phyloP scores from a whole-genome alignment of 1,140 invertebrate species.

The Gryllus bimaculatus region DNA sequence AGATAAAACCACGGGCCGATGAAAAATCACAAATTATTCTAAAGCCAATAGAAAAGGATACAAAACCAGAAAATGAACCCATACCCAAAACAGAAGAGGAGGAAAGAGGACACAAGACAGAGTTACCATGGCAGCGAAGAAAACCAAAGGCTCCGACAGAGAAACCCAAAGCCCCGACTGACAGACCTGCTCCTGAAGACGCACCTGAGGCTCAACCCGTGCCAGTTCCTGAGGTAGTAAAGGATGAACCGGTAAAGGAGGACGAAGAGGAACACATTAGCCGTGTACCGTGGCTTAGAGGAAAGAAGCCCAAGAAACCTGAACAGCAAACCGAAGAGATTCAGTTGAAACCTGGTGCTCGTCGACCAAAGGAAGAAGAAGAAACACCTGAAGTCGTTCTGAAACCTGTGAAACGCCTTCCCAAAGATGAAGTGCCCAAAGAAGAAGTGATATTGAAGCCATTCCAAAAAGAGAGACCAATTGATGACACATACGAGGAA shows the following conservation, averaged over 20 bases:
- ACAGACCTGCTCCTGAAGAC: too few species aligned
- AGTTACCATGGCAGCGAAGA: constrained; percentile 8
- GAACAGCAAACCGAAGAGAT: constrained; percentile 30
- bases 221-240: not conserved
- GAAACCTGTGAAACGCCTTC: constrained; percentile 8
- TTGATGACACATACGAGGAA: constrained; percentile 23
- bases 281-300: constrained; percentile 20
- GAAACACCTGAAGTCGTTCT: constrained; percentile 16
- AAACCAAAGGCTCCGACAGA: not conserved
- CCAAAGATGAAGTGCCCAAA: not conserved
- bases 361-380: constrained; percentile 11
- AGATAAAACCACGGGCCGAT: too few species aligned
- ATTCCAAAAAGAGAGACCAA: constrained; percentile 27
- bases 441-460: constrained; percentile 14
- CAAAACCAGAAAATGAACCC: constrained; percentile 6
- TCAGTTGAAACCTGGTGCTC: constrained; percentile 25
- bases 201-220: not conserved
- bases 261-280: too few species aligned
- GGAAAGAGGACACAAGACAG: constrained; percentile 9
- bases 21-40: too few species aligned
- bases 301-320: constrained; percentile 23
- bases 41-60: constrained; percentile 22
- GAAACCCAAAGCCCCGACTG: too few species aligned
- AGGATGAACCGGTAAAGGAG: constrained; percentile 24
- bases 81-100: constrained; percentile 2